Percentiles rank a stretch among this genome's conserved stretches.
Conservation (phyloP, 2,797 vertebrate species). For the Karalla daura region DNA sequence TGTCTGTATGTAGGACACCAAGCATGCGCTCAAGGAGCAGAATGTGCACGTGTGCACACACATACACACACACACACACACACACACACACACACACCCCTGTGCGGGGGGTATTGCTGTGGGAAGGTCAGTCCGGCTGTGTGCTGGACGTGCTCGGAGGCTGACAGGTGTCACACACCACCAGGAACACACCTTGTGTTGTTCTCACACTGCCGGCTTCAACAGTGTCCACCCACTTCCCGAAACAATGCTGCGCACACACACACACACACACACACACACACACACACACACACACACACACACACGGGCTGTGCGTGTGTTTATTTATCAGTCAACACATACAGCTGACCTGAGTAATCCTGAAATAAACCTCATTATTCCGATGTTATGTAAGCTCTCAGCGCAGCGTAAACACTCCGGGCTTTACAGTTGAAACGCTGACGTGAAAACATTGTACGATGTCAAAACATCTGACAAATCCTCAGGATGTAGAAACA, state of each 20-base stretch:
- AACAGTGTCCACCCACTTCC: not conserved
- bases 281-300: not conserved
- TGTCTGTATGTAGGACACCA: constrained; percentile 18
- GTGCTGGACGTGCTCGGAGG: constrained; percentile 19
- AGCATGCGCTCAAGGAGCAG: constrained; percentile 27
- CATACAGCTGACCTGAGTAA: no score
- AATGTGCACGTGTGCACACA: not conserved
- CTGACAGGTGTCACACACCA: constrained; percentile 57
- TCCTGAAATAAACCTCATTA: no score
- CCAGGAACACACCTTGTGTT: constrained; percentile 39
- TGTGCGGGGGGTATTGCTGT: not conserved
- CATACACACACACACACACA: constrained; percentile 19
- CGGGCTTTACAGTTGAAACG: no score
- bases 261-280: not conserved
- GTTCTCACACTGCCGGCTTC: constrained; percentile 19
- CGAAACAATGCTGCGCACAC: not conserved
- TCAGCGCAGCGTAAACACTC: not conserved
- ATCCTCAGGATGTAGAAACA: not conserved
- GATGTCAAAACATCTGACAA: constrained; percentile 1
- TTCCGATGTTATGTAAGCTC: not conserved
- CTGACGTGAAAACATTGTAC: no score
- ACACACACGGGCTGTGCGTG: not conserved
- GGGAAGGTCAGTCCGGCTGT: constrained; percentile 33
- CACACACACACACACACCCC: not conserved
- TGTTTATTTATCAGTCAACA: not conserved